Conservation (phyloP, 2,797 vertebrate species). For the Siniperca scherzeri region DNA sequence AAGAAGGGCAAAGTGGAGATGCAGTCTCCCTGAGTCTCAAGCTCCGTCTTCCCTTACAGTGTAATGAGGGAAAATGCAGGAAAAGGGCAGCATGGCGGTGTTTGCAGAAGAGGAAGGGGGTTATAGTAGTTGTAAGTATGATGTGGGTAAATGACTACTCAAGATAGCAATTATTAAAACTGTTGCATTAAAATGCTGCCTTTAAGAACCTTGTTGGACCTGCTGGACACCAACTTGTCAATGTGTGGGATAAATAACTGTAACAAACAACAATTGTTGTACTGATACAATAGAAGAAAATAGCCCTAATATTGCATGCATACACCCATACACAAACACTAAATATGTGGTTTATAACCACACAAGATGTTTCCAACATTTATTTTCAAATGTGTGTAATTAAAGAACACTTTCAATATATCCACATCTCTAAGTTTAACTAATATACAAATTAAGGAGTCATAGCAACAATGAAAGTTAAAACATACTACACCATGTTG, state of each 20-base stretch:
- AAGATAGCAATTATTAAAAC: background rate
- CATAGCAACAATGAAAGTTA: conserved; percentile 8
- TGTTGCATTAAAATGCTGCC: background rate
- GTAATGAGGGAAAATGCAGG: background rate
- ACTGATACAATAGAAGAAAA: background rate
- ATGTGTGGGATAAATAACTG: background rate
- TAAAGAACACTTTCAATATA: conserved; percentile 11
- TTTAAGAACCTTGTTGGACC: background rate
- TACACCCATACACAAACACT: background rate
- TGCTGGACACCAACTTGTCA: conserved; percentile 12
- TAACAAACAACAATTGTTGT: background rate
- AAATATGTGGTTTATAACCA: background rate
- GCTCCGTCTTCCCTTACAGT: background rate
- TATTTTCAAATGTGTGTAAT: conserved; percentile 21
- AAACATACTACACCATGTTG: conserved; percentile 43
- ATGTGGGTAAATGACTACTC: background rate
- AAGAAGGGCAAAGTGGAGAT: background rate
- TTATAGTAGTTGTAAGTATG: background rate
- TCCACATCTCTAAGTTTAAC: conserved; percentile 18
- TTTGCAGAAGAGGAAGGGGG: background rate
- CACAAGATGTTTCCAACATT: conserved; percentile 9
- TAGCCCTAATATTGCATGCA: background rate
- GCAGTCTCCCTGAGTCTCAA: conserved; percentile 3
- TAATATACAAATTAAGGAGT: conserved; percentile 48
- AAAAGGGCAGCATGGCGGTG: background rate